Evolutionary conservation across 1,140 invertebrate species (phyloP).

Genomic region (Drosophila jambulina): DNA sequence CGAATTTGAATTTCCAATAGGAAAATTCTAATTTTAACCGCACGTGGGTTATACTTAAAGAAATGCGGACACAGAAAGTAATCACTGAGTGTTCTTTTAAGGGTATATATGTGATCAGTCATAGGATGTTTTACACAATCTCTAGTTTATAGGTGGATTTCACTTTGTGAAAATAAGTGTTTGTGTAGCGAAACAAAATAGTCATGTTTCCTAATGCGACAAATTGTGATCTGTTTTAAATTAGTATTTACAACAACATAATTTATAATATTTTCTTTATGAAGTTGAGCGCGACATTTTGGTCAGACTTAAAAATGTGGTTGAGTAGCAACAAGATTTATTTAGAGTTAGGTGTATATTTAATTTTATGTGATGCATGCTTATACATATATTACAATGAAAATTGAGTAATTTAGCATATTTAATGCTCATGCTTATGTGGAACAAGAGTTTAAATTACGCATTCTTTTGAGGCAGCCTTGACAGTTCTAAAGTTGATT

Average conservation of each 20-base stretch:
- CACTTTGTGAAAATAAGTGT: no score
- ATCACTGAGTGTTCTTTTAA: background rate
- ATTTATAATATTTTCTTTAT: no score
- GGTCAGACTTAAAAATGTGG: no score
- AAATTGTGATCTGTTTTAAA: no score
- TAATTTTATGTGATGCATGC: background rate
- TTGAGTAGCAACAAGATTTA: no score
- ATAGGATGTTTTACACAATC: background rate
- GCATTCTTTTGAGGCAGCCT: background rate
- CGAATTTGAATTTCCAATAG: slow-evolving; percentile 24
- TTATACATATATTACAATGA: background rate
- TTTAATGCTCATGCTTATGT: background rate
- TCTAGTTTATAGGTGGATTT: no score
- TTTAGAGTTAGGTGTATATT: background rate
- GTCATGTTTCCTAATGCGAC: no score
- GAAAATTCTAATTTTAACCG: background rate
- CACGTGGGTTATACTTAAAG: background rate
- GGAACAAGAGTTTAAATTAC: background rate
- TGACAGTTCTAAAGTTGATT: background rate
- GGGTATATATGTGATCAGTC: background rate
- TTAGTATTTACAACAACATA: no score
- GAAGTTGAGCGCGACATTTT: no score
- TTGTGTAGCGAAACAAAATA: no score
- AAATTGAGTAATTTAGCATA: background rate
- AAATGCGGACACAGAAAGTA: background rate